Percentiles rank a stretch among this genome's conserved stretches.
Evolutionary conservation across 2,888 invertebrate species (phyloP).

Genomic region (Standfussiana lucernea): DNA sequence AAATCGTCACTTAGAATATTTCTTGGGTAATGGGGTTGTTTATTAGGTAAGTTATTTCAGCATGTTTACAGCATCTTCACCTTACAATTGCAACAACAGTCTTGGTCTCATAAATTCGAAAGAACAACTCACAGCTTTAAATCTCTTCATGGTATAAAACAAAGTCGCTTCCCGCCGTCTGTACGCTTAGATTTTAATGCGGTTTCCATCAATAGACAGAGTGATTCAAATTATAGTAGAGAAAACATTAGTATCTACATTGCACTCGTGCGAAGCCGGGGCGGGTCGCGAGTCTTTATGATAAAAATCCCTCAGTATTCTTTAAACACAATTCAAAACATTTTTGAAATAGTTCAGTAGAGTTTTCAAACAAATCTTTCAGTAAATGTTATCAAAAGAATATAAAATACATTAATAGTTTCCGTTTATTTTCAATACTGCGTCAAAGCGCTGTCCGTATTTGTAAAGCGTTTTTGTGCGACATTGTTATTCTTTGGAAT

Average conservation of each 20-base stretch:
- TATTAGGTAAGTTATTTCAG: too few relatives aligned
- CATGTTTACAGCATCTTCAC: neutral
- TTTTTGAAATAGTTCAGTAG: conserved; percentile 31
- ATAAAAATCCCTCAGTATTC: neutral
- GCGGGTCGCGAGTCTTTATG: too few relatives aligned
- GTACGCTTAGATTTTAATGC: too few relatives aligned
- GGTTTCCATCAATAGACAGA: too few relatives aligned
- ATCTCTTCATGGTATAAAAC: too few relatives aligned
- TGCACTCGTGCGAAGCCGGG: too few relatives aligned
- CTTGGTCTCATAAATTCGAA: neutral
- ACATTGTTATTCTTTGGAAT: conserved; percentile 3
- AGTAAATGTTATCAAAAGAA: conserved; percentile 31
- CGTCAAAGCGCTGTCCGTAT: conserved; percentile 40
- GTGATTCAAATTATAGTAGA: too few relatives aligned
- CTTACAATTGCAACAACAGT: neutral
- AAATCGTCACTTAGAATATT: too few relatives aligned
- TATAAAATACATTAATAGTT: conserved; percentile 33
- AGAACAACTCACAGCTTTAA: neutral
- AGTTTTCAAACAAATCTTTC: conserved; percentile 20
- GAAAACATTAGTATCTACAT: too few relatives aligned
- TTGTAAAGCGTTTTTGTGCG: conserved; percentile 51
- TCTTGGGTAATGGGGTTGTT: too few relatives aligned
- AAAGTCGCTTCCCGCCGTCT: too few relatives aligned
- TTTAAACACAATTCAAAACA: neutral
- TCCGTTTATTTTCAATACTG: conserved; percentile 31